Base-by-base conservation (phyloP, 1,140 invertebrate genomes). In the Musca vetustissima region DNA sequence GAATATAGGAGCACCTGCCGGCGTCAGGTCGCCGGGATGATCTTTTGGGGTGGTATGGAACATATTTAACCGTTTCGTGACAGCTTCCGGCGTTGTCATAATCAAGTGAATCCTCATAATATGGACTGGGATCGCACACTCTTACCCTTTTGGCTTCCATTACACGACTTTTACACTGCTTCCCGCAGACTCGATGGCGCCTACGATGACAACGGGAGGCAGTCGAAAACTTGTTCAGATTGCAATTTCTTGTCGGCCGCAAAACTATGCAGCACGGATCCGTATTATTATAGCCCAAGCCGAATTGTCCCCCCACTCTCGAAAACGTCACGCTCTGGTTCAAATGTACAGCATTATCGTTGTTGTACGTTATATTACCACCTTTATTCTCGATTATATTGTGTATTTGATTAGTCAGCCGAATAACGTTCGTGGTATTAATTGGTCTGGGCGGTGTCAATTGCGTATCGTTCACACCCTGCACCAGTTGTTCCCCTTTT, bases 391-490 rank as follows among this genome's bases (percentile, higher is more conserved):
- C 68, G 36, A 80, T 80, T n/a, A 78, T 73, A 36, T 80, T 80
- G 13, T 69, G 71, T 19, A 80, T 80, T 61, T 80, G 72, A 53
- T 80, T 80, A 1, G 77, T 79, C n/a, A 80, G 52, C 1, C 68
- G 67, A 9, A 80, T 77, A 9, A 80, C 77, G 59, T 79, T 80
- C 14, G 78, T 80, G 22, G 74, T 76, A 43, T 80, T 80, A 2
- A 73, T 3, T 1, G 74, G 68, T 0, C 69, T 69, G 8, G 73
- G 59, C 59, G 73, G 50, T 7, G 70, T 47, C 21, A 6, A 43
- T 15, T 61, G 24, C 1, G 77, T 79, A 53, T 79, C 77, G 50
- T 79, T 79, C 7, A 79, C 66, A 1, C 77, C 77, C 70, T 79
- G 77, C 19, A 79, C 77, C 53, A 79, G 36, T 36, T 77, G n/a